phyloP scores from a whole-genome alignment of 2,888 invertebrate genomes.

The Tetramorium bicarinatum region DNA sequence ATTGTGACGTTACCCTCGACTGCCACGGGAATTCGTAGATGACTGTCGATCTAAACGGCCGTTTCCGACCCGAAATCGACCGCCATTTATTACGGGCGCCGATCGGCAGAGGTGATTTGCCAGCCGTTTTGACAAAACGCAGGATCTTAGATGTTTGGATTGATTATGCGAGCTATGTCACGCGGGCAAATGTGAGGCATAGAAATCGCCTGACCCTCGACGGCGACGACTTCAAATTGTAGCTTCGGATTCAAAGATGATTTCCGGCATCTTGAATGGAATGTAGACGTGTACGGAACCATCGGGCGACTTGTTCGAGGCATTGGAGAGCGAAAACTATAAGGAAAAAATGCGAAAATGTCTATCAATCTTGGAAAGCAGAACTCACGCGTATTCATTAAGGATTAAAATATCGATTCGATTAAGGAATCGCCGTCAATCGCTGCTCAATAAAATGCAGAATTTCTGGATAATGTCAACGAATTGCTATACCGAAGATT shows the following conservation, averaged over 20 bases:
- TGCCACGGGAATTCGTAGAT: conserved; percentile 63
- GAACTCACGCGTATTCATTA: background rate
- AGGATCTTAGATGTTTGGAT: conserved; percentile 31
- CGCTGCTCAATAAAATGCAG: background rate
- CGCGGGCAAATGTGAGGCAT: background rate
- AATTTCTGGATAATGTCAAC: background rate
- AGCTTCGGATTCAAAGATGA: conserved; percentile 19
- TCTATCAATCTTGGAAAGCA: conserved; percentile 1
- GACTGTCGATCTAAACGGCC: conserved; percentile 39
- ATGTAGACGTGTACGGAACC: background rate
- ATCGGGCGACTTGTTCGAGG: background rate
- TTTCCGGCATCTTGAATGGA: conserved; percentile 26
- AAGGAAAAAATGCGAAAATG: conserved; percentile 7
- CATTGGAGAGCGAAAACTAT: conserved; percentile 4
- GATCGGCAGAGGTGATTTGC: conserved; percentile 11
- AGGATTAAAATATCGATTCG: background rate
- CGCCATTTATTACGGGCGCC: conserved; percentile 39
- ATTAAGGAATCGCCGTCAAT: background rate
- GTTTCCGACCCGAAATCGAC: conserved; percentile 50
- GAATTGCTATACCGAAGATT: background rate
- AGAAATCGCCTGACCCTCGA: conserved; percentile 16
- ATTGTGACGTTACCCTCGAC: conserved; percentile 80
- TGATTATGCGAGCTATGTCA: conserved; percentile 46
- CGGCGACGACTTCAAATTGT: background rate
- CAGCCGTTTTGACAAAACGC: conserved; percentile 37